Evolutionary conservation across 2,113 vertebrate species (phyloP).

Genomic region (Quiscalus mexicanus): DNA sequence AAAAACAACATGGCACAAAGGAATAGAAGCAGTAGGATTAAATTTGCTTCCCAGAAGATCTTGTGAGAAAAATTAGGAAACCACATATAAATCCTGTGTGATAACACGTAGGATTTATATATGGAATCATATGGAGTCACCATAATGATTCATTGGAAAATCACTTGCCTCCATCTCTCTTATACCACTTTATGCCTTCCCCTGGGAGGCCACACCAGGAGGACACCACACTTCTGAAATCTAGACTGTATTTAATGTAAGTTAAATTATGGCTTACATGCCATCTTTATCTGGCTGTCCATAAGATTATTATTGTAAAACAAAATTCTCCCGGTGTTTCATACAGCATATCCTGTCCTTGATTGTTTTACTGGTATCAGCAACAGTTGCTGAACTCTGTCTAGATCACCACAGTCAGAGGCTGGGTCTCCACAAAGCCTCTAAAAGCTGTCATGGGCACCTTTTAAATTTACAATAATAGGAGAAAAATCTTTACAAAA

Average conservation of each 20-base stretch:
- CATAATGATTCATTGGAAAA: neutral
- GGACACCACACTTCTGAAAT: neutral
- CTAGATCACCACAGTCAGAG: neutral
- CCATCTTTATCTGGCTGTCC: neutral
- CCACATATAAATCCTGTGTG: neutral
- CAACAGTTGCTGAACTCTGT: neutral
- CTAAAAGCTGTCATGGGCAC: neutral
- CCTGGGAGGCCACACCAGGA: neutral
- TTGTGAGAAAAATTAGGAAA: neutral
- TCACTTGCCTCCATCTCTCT: neutral
- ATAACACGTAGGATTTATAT: neutral
- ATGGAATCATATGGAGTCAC: neutral
- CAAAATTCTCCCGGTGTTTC: neutral
- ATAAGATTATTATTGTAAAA: neutral
- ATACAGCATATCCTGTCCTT: neutral
- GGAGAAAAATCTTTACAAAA: neutral
- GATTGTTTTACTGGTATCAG: neutral
- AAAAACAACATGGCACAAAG: neutral
- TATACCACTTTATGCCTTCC: neutral
- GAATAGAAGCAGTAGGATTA: neutral
- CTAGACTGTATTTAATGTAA: neutral
- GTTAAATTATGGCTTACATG: neutral
- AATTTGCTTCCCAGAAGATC: neutral
- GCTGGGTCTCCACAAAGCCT: neutral
- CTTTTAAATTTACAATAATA: neutral